Base-by-base conservation (phyloP, 2,113 vertebrate species). In the Carlito syrichta region DNA sequence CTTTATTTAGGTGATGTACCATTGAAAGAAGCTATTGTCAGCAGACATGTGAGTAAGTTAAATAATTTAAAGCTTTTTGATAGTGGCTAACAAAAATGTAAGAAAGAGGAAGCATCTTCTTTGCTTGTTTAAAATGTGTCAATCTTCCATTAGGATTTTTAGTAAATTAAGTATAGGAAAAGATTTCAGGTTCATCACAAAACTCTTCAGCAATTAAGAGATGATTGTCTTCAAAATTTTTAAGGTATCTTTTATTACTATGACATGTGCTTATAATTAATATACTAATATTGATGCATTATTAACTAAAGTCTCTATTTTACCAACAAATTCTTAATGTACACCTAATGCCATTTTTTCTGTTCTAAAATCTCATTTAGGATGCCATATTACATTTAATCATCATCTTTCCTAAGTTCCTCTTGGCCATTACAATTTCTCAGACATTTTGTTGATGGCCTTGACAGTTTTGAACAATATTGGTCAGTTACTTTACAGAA, bases 61-160 rank as follows among this genome's bases (percentile, higher is more conserved):
- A 82, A 91, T 91, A 94, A 93, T 89, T 86, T 89, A 89, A 95
- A 84, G 9, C 13, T 73, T 76, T 71, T 45, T 74, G 30, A 63
- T 45, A 43, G 11, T 40, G 17, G 58, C 19, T 74, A 76, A 45
- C 22, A 77, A 79, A 95, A 92, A 78, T 50, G 6, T 69, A 95
- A 79, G 22, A 89, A 89, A 88, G 1, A 58, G 25, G 9, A 78
- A 73, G 23, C 60, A 13, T 62, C 10, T 45, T 78, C 8, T 68
- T 56, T 83, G 20, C 6, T 8, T 89, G 4, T 13, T 88, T 87
- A 43, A 92, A 93, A 68, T 71, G 0, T 62, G 2, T 63, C 52
- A 81, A 32, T 32, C 5, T 0, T 86, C 9, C 9, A 17, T 96
- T 38, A 60, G 82, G 50, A 69, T 19, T 83, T 69, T 82, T 82